Conservation (phyloP, 1,140 invertebrate genomes). For the Nebria ingens region DNA sequence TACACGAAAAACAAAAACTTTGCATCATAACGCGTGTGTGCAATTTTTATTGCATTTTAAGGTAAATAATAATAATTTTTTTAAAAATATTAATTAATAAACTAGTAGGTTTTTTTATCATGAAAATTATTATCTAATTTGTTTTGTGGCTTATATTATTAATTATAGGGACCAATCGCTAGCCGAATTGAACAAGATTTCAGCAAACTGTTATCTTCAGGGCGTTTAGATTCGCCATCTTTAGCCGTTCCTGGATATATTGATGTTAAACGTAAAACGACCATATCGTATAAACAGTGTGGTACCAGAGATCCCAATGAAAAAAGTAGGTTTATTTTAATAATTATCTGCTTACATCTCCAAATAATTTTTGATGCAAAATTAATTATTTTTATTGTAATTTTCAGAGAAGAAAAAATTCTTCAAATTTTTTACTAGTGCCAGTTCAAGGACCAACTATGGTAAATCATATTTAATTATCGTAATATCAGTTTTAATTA, state of each 20-base stretch:
- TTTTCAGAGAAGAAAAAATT: no score
- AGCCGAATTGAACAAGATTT: constrained; percentile 68
- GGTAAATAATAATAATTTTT: no score
- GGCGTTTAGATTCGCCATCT: constrained; percentile 60
- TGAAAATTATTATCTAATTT: no score
- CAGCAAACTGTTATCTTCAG: constrained; percentile 58
- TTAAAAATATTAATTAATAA: no score
- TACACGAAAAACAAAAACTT: constrained; percentile 61
- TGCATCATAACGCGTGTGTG: constrained; percentile 72
- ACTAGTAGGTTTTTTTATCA: no score
- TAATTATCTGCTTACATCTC: no score
- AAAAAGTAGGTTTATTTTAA: constrained; percentile 34
- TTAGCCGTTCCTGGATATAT: constrained; percentile 69
- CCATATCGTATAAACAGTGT: constrained; percentile 60
- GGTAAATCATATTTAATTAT: no score
- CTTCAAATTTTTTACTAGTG: no score
- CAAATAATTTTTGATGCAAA: no score
- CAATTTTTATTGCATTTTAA: constrained; percentile 82
- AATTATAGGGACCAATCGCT: constrained; percentile 55
- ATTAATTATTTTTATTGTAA: no score
- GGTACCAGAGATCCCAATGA: constrained; percentile 61
- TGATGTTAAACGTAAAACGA: constrained; percentile 55
- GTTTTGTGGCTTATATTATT: constrained; percentile 9
- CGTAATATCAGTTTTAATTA: no score
- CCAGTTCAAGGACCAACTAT: no score